Evolutionary conservation across 64 coral and sea anemone species (phyloP), one percentile per base, ranked within the genome.

Genomic region (Pachyseris speciosa): DNA sequence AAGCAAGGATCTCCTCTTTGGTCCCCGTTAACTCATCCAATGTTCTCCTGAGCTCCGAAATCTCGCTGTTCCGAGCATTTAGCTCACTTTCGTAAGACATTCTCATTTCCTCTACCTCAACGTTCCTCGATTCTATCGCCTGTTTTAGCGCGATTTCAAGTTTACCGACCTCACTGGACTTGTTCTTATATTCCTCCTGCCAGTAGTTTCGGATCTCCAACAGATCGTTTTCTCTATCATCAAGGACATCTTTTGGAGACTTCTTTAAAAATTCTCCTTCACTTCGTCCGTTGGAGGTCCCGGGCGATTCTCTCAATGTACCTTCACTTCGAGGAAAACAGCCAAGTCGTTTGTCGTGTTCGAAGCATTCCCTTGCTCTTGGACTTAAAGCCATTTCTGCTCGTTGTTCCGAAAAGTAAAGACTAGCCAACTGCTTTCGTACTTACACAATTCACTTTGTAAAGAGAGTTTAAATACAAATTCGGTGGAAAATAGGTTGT

Each of bases 181-280:
- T 86, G 8, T 22, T 32, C 49, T 86, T 86, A 34, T 69, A 67
- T 31, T 86, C 83, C 29, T 86, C 83, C 64, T 86, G 63, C 83
- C 83, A 86, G 83, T 69, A 86, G 15, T 11, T 72, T 39, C 67
- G 40, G 38, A 86, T 50, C 13, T 86, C 83, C 19, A 15, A n/a
- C 5, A 86, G 64, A 8, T 86, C 83, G 69, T 69, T 86, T 40
- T 86, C 67, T 39, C 67, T 86, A 5, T 86, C 83, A 26, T 81
- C 77, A 16, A 81, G 40, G 36, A 36, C 53, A 26, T 61, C 77
- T 40, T 22, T 63, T 39, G 77, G 11, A 81, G 77, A 26, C 34
- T 41, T 81, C 19, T 1, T 36, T 11, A 38, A 31, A 11, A 16
- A 20, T 50, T 76, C 24, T 30, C 73, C 73, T 27, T 32, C 73